Evolutionary conservation across 2,797 vertebrate genomes (phyloP), one percentile per base, ranked within the genome.

Genomic region (Capromys pilorides): DNA sequence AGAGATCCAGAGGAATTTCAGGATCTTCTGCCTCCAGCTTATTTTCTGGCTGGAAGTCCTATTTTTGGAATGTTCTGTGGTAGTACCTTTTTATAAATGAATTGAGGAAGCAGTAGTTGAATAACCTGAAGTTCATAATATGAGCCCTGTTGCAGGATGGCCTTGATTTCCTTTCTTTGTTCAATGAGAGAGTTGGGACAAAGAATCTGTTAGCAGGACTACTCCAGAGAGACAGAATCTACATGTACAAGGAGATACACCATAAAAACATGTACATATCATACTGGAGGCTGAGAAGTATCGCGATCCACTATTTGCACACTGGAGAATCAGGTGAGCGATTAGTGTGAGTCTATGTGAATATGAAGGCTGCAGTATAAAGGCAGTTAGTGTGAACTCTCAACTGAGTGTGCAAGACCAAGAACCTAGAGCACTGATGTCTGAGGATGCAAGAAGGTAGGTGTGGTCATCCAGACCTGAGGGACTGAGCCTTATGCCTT

Each of bases 1-100:
- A 96, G 80, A 96, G n/a, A 41, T 67, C 93, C 69, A 92, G 94
- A 96, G 88, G 90, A 93, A 95, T 96, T 94, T 57, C 89, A 71
- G 51, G 61, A 57, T 36, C 88, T 93, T 91, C 81, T 93, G 89
- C 93, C 81, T 94, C 41, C 49, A 83, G 64, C 91, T 95, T 95
- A 57, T 69, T 92, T 95, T 96, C 62, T 94, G 95, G 89, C 75
- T 92, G 93, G 80, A 49, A 73, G 87, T 77, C 71, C 57, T 87
- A 66, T 49, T 95, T 87, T 82, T 14, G 89, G 88, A 87, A 59
- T 90, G 26, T 54, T 96, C 86, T 86, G 77, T 2, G 39, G 91
- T 12, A 31, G 0, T 89, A 45, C 24, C 92, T 90, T 91, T 95
- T 93, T 73, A 85, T 80, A 91, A 97, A 88, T 90, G 73, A 91